phyloP scores from a whole-genome alignment of 1,140 invertebrate species.

The Drosophila subobscura region DNA sequence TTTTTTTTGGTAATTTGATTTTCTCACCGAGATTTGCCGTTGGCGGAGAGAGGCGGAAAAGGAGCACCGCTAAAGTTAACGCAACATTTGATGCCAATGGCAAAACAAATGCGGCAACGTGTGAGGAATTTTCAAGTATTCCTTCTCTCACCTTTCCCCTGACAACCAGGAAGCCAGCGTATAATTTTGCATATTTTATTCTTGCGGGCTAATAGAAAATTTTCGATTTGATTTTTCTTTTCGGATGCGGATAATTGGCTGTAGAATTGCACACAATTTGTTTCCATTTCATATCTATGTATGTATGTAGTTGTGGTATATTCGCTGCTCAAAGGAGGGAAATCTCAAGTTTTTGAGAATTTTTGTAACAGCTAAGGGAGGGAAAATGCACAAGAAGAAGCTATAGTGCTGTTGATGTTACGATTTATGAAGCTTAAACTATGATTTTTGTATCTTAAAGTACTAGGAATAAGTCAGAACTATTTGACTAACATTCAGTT shows the following conservation, averaged over 20 bases:
- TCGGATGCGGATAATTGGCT: constrained; percentile 29
- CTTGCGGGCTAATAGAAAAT: constrained; percentile 43
- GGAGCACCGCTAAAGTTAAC: constrained; percentile 56
- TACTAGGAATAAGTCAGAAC: too few relatives aligned
- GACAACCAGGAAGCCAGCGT: neutral
- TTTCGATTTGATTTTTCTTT: constrained; percentile 27
- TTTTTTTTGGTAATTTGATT: constrained; percentile 71
- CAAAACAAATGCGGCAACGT: constrained; percentile 62
- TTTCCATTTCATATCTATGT: too few relatives aligned
- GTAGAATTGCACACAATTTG: constrained; percentile 20
- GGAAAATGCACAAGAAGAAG: too few relatives aligned
- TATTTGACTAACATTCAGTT: too few relatives aligned
- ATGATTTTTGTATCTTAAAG: too few relatives aligned
- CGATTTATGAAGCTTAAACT: too few relatives aligned
- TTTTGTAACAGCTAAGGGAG: too few relatives aligned
- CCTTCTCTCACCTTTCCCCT: too few relatives aligned
- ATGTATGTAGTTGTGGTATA: too few relatives aligned
- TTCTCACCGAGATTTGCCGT: constrained; percentile 60
- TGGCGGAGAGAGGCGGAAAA: neutral
- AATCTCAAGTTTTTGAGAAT: too few relatives aligned
- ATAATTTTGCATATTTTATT: constrained; percentile 62
- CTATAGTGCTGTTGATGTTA: too few relatives aligned
- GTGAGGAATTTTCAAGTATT: constrained; percentile 59
- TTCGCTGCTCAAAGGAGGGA: too few relatives aligned
- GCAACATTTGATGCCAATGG: constrained; percentile 69